phyloP scores from a whole-genome alignment of 2,113 vertebrate genomes.

The Scalopus aquaticus region DNA sequence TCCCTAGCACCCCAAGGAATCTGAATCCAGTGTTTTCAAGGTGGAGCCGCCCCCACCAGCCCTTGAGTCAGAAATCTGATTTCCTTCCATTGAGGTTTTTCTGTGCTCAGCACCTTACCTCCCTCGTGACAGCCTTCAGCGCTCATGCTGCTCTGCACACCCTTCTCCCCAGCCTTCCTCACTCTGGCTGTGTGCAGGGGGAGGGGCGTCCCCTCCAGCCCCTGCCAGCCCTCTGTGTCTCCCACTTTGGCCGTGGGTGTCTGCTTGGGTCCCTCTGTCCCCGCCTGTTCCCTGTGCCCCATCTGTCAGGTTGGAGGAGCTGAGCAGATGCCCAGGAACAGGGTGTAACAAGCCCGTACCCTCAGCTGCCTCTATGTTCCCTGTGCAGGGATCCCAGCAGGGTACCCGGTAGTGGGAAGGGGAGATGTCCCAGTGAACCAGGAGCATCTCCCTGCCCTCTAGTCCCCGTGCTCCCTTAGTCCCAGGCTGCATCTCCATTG shows the following conservation, averaged over 20 bases:
- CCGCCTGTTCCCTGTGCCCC: slow-evolving; percentile 76
- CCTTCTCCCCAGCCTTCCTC: neutral
- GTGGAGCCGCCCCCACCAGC: slow-evolving; percentile 60
- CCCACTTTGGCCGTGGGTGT: slow-evolving; percentile 77
- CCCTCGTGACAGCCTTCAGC: neutral
- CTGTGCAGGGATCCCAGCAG: slow-evolving; percentile 16
- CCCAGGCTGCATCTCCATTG: neutral
- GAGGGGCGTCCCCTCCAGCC: slow-evolving; percentile 21
- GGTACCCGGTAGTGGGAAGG: neutral
- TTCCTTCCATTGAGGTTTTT: slow-evolving; percentile 65
- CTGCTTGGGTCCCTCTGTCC: slow-evolving; percentile 76
- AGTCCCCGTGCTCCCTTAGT: neutral
- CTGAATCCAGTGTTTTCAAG: slow-evolving; percentile 61
- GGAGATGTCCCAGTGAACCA: neutral
- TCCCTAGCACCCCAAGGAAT: slow-evolving; percentile 42
- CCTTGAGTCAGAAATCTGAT: slow-evolving; percentile 62
- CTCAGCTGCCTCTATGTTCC: slow-evolving; percentile 70
- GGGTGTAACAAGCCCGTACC: slow-evolving; percentile 62
- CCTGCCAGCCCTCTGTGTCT: slow-evolving; percentile 70
- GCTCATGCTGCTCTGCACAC: neutral
- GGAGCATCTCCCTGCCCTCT: neutral
- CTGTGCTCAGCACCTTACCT: slow-evolving; percentile 1
- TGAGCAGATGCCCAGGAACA: slow-evolving; percentile 77
- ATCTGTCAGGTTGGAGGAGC: slow-evolving; percentile 78
- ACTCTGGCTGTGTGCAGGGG: neutral